Conservation (phyloP, 2,113 vertebrate species). For the Alectura lathami region DNA sequence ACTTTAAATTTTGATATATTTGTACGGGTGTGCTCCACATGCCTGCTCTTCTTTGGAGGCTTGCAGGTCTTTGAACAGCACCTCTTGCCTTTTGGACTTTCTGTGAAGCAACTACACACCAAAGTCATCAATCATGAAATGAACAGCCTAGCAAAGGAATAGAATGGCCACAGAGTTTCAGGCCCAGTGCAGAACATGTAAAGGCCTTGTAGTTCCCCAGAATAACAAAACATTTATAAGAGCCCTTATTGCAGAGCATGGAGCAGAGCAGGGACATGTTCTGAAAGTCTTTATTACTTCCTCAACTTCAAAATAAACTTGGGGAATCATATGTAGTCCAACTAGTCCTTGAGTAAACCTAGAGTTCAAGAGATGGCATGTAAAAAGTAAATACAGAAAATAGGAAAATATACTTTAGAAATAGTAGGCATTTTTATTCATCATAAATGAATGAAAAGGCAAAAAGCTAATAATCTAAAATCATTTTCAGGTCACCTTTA, state of each 20-base stretch:
- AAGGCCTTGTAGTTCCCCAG: not conserved
- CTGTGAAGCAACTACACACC: not conserved
- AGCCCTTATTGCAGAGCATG: not conserved
- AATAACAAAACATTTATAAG: not conserved
- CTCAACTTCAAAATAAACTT: not conserved
- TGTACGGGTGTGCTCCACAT: not conserved
- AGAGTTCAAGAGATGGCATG: not conserved
- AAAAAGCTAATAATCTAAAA: not conserved
- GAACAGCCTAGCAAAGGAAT: not conserved
- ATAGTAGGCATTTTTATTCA: not conserved
- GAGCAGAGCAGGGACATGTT: not conserved
- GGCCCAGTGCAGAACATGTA: not conserved
- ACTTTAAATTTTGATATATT: not conserved
- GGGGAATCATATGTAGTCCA: not conserved
- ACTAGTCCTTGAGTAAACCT: not conserved
- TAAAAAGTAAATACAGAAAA: not conserved
- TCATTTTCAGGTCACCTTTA: slow-evolving; percentile 47
- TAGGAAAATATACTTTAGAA: not conserved
- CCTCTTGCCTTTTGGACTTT: not conserved
- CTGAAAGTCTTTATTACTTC: not conserved
- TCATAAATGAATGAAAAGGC: not conserved
- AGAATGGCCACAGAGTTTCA: not conserved
- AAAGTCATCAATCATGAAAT: not conserved
- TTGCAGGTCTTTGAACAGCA: not conserved
- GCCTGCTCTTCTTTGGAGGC: not conserved